Base-by-base conservation (phyloP, 2,797 vertebrate genomes). In the Anomalospiza imberbis region DNA sequence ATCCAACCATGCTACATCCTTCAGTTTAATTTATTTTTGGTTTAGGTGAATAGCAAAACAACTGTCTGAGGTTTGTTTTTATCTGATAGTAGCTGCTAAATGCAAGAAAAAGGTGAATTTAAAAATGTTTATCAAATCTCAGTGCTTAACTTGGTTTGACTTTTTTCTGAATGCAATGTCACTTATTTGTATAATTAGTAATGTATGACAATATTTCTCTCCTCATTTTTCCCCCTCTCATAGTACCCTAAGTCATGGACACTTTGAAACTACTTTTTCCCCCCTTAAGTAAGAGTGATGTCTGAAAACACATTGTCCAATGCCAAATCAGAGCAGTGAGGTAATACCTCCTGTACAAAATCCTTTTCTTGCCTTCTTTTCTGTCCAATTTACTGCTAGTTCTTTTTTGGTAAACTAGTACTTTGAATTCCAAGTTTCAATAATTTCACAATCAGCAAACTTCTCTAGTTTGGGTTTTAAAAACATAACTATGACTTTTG, bases 181-280 rank as follows among this genome's bases (percentile, higher is more conserved):
- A 70, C 42, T 45, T 67, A 58, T 53, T 72, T 61, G 7, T 32
- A 50, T 50, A 67, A 61, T 44, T 34, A 50, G 11, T 19, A 71
- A 40, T 38, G 51, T 29, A 80, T 75, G 79, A 73, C 17, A 32
- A n/a, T 20, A 32, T 84, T 96, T 77, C 47, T 87, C 19, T 66
- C 26, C 50, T 40, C 31, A 10, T 79, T 85, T 81, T 42, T 3
- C 25, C 28, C 40, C 12, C 51, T 44, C 44, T 65, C 45, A 42
- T 7, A 67, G 26, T 51, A 86, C 53, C 32, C 36, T 45, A 83
- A 79, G 47, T 88, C 18, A 28, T 48, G 83, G 67, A 85, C 77
- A 95, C 95, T 93, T 88, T 92, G 53, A 94, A 85, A 76, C 32
- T n/a, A 80, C 12, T 63, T 86, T 71, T 89, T 36, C 53, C 36